phyloP scores from a whole-genome alignment of 1,140 invertebrate species.

The Scaptodrosophila lebanonensis region DNA sequence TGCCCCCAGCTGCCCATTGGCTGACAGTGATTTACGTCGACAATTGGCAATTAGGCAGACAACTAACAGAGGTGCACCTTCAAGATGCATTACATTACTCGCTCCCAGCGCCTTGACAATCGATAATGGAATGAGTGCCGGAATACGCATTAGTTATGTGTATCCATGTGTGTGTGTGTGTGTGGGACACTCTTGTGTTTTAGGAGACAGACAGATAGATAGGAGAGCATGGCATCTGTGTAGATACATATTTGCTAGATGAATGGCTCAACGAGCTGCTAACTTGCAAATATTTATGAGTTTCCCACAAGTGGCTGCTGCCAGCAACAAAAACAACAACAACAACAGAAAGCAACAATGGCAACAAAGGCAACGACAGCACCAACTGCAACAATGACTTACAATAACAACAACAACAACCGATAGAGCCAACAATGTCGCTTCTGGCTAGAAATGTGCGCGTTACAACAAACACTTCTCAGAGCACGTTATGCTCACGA shows the following conservation, averaged over 20 bases:
- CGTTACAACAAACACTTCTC: too few relatives aligned
- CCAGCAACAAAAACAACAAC: conserved; percentile 7
- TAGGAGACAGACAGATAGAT: neutral
- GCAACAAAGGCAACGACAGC: conserved; percentile 13
- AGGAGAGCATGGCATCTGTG: conserved; percentile 8
- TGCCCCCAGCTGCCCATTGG: conserved; percentile 23
- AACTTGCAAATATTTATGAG: conserved; percentile 76
- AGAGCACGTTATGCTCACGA: too few relatives aligned
- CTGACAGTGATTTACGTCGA: conserved; percentile 72
- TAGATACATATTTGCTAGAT: conserved; percentile 53
- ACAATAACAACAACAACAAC: neutral
- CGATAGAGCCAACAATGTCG: neutral
- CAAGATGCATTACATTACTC: conserved; percentile 40
- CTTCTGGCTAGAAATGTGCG: too few relatives aligned
- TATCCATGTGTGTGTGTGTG: neutral
- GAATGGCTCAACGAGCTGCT: conserved; percentile 74
- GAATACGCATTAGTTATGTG: conserved; percentile 19
- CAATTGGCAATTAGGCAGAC: conserved; percentile 65
- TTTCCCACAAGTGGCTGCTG: conserved; percentile 65
- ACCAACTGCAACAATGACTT: conserved; percentile 35
- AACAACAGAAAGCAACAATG: conserved; percentile 23
- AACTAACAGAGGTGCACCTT: conserved; percentile 29
- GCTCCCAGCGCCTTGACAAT: conserved; percentile 8
- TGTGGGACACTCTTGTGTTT: conserved; percentile 15
- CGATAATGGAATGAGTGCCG: conserved; percentile 43